phyloP scores from a whole-genome alignment of 2,888 invertebrate species.

The Drosophila cognata region DNA sequence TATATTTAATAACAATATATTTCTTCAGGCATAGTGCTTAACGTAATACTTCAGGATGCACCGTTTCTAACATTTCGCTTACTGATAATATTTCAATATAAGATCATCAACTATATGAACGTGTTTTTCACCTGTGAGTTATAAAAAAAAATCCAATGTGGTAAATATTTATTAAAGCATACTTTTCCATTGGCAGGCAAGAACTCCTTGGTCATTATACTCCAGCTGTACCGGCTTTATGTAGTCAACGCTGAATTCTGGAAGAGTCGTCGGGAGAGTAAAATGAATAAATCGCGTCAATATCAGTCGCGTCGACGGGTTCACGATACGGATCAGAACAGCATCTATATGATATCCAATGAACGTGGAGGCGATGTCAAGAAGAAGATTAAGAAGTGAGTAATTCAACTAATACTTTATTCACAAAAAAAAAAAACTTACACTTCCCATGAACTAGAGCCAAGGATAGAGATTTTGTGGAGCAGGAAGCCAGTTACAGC shows the following conservation, averaged over 20 bases:
- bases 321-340: constrained; percentile 84
- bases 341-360: constrained; percentile 86
- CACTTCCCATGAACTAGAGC: constrained; percentile 55
- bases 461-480: constrained; percentile 79
- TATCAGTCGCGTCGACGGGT: constrained; percentile 77
- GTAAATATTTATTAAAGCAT: background rate
- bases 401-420: background rate
- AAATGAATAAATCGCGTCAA: constrained; percentile 72
- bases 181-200: constrained; percentile 84
- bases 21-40: constrained; percentile 89
- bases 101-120: constrained; percentile 97
- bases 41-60: constrained; percentile 94
- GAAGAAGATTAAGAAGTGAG: constrained; percentile 81
- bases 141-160: background rate
- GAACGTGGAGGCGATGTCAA: constrained; percentile 81
- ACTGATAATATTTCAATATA: constrained; percentile 93
- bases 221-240: constrained; percentile 93
- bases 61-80: constrained; percentile 95
- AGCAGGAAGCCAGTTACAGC: constrained; percentile 77
- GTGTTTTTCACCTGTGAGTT: constrained; percentile 97
- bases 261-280: constrained; percentile 84
- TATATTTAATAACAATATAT: background rate
- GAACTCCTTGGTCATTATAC: constrained; percentile 93
- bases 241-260: constrained; percentile 91
- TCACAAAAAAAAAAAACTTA: background rate